Evolutionary conservation across 2,113 vertebrate genomes (phyloP), one percentile per base, ranked within the genome.

Genomic region (Delphinus delphis): DNA sequence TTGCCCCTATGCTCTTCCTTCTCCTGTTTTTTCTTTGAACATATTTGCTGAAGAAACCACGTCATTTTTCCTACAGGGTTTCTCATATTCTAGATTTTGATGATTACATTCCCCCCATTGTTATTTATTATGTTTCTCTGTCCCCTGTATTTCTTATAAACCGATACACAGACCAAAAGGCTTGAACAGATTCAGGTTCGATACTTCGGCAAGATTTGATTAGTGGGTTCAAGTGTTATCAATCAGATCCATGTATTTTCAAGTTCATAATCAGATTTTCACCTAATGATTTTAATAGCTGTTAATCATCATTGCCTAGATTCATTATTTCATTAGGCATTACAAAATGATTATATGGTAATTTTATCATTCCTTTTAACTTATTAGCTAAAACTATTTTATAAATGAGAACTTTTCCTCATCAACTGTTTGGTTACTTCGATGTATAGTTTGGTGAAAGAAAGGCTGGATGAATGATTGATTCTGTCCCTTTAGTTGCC

Each of bases 341-440:
- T 63, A 44, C 33, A 71, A 86, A 73, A n/a, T 87, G n/a, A 63
- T 80, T 86, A 28, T 53, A n/a, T 80, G 88, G 63, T 80, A n/a
- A 80, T 80, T 87, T 85, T 80, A 58, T 85, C 82, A 55, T 95
- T 84, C 6, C 28, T 88, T 83, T 86, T 91, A 33, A 90, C 87
- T 93, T 79, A 74, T 17, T 93, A 47, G 13, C 36, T 74, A 41
- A 23, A 84, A 88, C 88, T 58, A 20, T 96, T 93, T 90, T 87
- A 53, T 76, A 95, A 95, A 71, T 90, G 44, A 94, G n/a, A 94
- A 60, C 3, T 74, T 88, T 88, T 96, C n/a, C 28, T 88, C n/a
- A 90, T 80, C 47, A 74, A 12, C 87, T 88, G 25, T 80, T 88
- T 81, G 21, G 18, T 76, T 90, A 82, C 55, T 58, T 93, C 80